Base-by-base conservation (phyloP, 1,140 invertebrate species). In the Homarus americanus region DNA sequence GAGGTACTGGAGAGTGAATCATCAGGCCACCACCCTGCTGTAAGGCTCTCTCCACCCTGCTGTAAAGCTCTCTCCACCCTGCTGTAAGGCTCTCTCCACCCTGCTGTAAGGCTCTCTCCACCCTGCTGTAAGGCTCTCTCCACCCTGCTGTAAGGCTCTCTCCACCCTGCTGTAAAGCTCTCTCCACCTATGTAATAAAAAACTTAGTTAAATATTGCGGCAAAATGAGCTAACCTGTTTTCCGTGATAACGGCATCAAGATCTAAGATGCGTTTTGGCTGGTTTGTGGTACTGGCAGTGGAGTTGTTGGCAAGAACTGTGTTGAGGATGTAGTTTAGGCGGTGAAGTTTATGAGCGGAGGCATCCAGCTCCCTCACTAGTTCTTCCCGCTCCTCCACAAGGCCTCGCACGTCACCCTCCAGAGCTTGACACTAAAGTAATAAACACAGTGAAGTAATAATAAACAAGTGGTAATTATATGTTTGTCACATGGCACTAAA, bases 351-450 rank as follows among this genome's bases (percentile, higher is more conserved):
- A 92, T 96, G 97, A 93, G 97, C 97, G 93, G 97, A 97, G n/a
- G 96, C 96, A 94, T 98, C 97, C 91, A 97, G 95, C 93, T 98
- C 97, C 20, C 95, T 96, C 34, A 97, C 96, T 32, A 97, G 93
- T 93, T 98, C 97, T 93, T 98, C 97, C 94, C 98, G 98, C 93
- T 98, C 97, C 95, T 98, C 97, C 53, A 98, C 94, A 34, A 97
- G 95, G 72, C 91, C 85, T 9, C 97, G 96, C 32, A 98, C 95
- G 94, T 98, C 97, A 40, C 96, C 93, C 94, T 96, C 96, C 44
- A 97, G 94, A 94, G 97, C 96, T 85, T 95, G 94, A 93, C 95
- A 94, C 95, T 97, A 93, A 38, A 94, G 20, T 58, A 58, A n/a
- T 58, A 24, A 20, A 58, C 24, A 20, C 20, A 49, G 9, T 15